Conservation (phyloP, 2,113 vertebrate species). For the Myodes glareolus region DNA sequence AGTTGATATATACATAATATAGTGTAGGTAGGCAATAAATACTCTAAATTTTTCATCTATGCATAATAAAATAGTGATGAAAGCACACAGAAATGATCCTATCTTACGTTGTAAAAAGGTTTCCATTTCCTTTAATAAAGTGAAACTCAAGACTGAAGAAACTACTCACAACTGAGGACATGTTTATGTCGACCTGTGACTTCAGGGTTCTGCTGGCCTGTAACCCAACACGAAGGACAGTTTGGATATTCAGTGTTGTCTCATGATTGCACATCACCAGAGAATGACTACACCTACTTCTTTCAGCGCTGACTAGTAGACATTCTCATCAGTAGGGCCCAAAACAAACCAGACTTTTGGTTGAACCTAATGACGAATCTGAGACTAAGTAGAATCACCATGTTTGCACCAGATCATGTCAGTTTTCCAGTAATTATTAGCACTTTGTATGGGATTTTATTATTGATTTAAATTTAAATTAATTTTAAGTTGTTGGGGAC, state of each 20-base stretch:
- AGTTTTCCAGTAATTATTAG: neutral
- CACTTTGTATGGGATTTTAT: neutral
- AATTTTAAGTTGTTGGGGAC: neutral
- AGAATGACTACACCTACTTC: neutral
- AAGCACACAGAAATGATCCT: neutral
- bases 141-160: neutral
- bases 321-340: neutral
- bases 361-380: too few relatives aligned
- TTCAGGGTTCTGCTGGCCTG: neutral
- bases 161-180: neutral
- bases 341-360: neutral
- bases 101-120: neutral
- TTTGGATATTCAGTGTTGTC: neutral
- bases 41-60: neutral
- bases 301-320: neutral
- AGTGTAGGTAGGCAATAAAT: neutral
- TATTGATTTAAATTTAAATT: neutral
- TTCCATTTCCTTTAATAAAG: neutral
- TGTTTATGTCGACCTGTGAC: neutral
- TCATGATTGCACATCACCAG: neutral
- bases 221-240: neutral
- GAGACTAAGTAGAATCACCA: neutral
- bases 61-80: conserved; percentile 8
- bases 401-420: neutral
- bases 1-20: neutral